Percentiles rank a stretch among this genome's conserved stretches.
Evolutionary conservation across 2,888 invertebrate genomes (phyloP).

Genomic region (Agapetus fuscipes): DNA sequence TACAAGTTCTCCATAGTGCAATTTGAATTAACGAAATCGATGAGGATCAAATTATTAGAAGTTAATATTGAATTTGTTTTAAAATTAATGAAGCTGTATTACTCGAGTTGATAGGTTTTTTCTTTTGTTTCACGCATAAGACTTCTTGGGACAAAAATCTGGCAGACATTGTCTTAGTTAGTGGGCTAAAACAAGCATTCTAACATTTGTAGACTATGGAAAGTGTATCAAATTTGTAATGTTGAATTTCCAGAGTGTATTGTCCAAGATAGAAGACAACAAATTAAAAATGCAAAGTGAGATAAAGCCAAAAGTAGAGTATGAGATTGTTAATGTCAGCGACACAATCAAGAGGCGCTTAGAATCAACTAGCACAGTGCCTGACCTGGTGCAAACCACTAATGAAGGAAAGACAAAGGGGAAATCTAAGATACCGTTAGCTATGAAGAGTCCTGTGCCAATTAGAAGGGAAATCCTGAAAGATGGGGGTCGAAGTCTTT

Average conservation of each 20-base stretch:
- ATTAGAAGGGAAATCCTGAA: constrained; percentile 31
- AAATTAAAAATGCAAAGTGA: neutral
- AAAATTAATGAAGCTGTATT: too few relatives aligned
- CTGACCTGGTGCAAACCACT: constrained; percentile 32
- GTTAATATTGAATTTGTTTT: too few relatives aligned
- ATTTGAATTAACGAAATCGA: too few relatives aligned
- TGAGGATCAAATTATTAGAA: too few relatives aligned
- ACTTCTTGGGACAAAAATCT: too few relatives aligned
- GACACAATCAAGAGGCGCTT: constrained; percentile 54
- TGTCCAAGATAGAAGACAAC: neutral
- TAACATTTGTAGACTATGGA: too few relatives aligned
- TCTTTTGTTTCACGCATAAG: too few relatives aligned
- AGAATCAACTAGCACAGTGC: constrained; percentile 38
- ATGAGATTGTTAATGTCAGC: constrained; percentile 49
- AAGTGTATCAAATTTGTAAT: too few relatives aligned
- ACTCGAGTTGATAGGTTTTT: too few relatives aligned
- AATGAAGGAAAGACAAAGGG: constrained; percentile 28
- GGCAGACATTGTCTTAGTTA: too few relatives aligned
- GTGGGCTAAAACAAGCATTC: too few relatives aligned
- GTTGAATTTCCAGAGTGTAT: neutral
- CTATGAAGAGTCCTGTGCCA: constrained; percentile 36
- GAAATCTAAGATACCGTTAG: constrained; percentile 39
- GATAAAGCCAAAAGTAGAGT: constrained; percentile 30
- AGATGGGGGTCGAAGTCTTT: constrained; percentile 29
- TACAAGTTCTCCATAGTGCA: too few relatives aligned